A percentile compares a stretch with the other conserved stretches of the same genome.
phyloP scores from a whole-genome alignment of 2,797 vertebrate species.

The Pseudochirops corinnae region DNA sequence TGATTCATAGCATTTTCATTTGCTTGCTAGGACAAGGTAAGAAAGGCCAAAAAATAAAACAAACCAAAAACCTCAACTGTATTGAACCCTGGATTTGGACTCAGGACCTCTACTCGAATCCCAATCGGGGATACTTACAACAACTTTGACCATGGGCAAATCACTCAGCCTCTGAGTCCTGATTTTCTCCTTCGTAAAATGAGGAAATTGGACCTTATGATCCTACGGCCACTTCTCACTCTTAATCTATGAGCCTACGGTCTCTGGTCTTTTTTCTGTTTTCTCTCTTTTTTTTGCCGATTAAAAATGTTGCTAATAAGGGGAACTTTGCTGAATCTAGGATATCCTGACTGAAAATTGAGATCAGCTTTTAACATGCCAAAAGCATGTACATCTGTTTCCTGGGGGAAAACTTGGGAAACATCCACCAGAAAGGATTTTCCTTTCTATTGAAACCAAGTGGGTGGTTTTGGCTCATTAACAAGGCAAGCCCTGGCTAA shows the following conservation, averaged over 20 bases:
- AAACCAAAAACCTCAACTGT: neutral
- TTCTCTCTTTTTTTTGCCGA: neutral
- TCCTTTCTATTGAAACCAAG: neutral
- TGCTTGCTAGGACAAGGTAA: conserved; percentile 36
- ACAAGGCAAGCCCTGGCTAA: conserved; percentile 42
- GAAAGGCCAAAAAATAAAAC: conserved; percentile 9
- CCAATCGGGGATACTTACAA: neutral
- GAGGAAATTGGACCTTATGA: neutral
- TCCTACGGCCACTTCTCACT: neutral
- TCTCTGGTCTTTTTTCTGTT: neutral
- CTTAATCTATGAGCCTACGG: neutral
- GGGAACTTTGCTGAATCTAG: neutral
- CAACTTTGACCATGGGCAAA: neutral
- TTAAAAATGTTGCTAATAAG: neutral
- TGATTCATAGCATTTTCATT: conserved; percentile 56
- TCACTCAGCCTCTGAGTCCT: neutral
- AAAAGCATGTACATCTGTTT: neutral
- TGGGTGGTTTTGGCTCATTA: neutral
- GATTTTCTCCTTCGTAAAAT: neutral
- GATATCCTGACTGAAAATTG: neutral
- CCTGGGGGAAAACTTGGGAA: conserved; percentile 32
- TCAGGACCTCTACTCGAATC: neutral
- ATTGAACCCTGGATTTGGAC: neutral
- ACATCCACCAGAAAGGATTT: neutral
- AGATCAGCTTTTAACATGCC: neutral